These are phyloP conservation scores for Rhopalosiphum nymphaeae DNA, from an alignment of 2,888 invertebrate genomes.

Conservation along the genomic window DNA sequence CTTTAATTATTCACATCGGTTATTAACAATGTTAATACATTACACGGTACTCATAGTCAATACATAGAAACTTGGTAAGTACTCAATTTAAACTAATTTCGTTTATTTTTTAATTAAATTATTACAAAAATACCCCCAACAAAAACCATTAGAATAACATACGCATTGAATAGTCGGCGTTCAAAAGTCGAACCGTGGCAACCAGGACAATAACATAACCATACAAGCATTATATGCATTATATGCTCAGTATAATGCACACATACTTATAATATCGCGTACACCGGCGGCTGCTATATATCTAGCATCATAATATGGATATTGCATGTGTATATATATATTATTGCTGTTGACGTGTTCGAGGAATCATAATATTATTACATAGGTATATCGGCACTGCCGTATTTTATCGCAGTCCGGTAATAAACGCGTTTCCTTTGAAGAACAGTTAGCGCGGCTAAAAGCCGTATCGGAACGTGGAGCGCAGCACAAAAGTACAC, in stretches of 20 bases:
- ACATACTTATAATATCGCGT: background rate
- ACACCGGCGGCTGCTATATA: too few species aligned
- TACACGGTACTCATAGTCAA: background rate
- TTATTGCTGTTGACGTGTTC: background rate
- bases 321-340: background rate
- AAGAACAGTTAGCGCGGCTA: background rate
- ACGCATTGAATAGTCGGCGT: background rate
- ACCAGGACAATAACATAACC: background rate
- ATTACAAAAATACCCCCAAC: background rate
- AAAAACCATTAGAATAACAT: background rate
- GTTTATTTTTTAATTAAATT: background rate
- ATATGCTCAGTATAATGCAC: background rate
- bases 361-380: background rate
- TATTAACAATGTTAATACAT: background rate
- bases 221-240: background rate
- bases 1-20: background rate
- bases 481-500: background rate
- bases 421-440: background rate
- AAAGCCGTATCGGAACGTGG: background rate
- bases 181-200: background rate
- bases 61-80: background rate
- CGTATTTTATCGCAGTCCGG: background rate
- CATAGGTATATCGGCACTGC: background rate
- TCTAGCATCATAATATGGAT: background rate
- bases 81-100: background rate